A percentile compares a stretch with the other conserved stretches of the same genome.
Evolutionary conservation across 1,140 invertebrate genomes (phyloP).

Genomic region (Alviniconcha marisindica): DNA sequence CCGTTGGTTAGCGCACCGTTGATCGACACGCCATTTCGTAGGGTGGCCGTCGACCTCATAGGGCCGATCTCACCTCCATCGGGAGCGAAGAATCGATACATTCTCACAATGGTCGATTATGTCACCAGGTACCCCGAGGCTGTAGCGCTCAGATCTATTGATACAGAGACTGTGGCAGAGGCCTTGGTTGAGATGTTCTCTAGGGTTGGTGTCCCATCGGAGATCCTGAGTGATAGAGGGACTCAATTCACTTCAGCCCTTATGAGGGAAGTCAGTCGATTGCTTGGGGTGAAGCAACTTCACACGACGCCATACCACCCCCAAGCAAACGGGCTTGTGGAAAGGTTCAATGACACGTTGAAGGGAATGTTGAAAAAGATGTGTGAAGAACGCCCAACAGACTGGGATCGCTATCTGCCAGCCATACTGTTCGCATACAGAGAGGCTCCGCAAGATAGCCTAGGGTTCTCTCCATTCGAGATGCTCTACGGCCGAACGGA

Average conservation of each 20-base stretch:
- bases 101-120: conserved; percentile 47
- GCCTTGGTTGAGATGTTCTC: conserved; percentile 44
- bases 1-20: conserved; percentile 43
- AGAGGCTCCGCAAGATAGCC: conserved; percentile 47
- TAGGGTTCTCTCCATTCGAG: conserved; percentile 63
- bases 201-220: conserved; percentile 55
- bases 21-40: conserved; percentile 50
- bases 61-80: conserved; percentile 45
- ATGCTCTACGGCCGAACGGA: conserved; percentile 60
- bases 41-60: conserved; percentile 52
- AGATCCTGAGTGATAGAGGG: neutral
- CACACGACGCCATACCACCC: conserved; percentile 47
- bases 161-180: conserved; percentile 48
- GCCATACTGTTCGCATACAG: conserved; percentile 62
- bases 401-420: conserved; percentile 67
- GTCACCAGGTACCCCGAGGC: conserved; percentile 58
- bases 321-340: conserved; percentile 42
- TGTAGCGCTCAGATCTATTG: conserved; percentile 44
- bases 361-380: conserved; percentile 56
- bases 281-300: conserved; percentile 35
- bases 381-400: conserved; percentile 57
- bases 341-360: conserved; percentile 42
- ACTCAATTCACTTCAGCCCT: neutral
- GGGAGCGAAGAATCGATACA: conserved; percentile 46
- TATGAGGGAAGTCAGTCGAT: conserved; percentile 27